Percentiles rank a stretch among this genome's conserved stretches.
These are phyloP conservation scores for Drosophila willistoni DNA, from an alignment of 1,140 invertebrate species.

Conservation along the genomic window DNA sequence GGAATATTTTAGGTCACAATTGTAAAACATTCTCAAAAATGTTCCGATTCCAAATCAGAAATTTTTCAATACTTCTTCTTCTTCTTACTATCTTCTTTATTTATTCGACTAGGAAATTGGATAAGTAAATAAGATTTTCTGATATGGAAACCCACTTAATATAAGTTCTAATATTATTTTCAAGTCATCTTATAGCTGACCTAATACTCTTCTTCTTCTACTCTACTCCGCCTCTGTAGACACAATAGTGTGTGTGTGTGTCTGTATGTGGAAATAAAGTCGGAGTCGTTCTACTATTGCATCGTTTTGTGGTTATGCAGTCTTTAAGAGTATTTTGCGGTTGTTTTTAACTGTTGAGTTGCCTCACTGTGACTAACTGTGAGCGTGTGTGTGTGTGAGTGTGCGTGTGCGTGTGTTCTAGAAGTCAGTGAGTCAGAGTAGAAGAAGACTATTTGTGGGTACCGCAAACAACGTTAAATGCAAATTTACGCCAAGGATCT, in stretches of 20 bases:
- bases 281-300: constrained; percentile 30
- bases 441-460: constrained; percentile 62
- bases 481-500: constrained; percentile 69
- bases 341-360: constrained; percentile 52
- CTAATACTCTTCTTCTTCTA: no score
- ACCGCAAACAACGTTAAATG: constrained; percentile 81
- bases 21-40: no score
- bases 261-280: constrained; percentile 7
- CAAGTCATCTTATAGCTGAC: no score
- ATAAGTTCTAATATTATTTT: no score
- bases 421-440: constrained; percentile 13
- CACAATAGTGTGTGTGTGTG: background rate
- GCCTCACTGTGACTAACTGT: constrained; percentile 18
- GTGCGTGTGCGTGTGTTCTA: constrained; percentile 14
- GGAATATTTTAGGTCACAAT: no score
- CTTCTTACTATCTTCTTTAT: no score
- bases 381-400: constrained; percentile 23
- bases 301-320: constrained; percentile 55
- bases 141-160: no score
- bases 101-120: no score
- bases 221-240: background rate
- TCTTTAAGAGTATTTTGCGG: constrained; percentile 53
- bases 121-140: no score
- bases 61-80: no score
- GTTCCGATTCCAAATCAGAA: no score